These are phyloP conservation scores for Caenorhabditis auriculariae DNA, from an alignment of 2,888 invertebrate genomes.

Conservation along the genomic window DNA sequence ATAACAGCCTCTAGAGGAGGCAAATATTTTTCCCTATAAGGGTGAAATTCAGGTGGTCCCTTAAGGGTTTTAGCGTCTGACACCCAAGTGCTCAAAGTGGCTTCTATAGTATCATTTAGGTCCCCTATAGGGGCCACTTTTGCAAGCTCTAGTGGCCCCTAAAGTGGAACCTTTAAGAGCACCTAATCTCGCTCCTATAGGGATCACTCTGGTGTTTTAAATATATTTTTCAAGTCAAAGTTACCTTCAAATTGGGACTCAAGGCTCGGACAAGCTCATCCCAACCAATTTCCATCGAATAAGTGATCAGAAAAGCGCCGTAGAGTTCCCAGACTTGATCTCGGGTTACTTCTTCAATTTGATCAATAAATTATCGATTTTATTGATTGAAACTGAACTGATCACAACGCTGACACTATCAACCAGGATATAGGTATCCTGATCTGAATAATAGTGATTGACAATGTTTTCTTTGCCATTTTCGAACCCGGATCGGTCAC, in stretches of 20 bases:
- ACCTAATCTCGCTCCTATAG: too few species aligned
- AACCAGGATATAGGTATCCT: constrained; percentile 47
- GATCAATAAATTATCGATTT: not conserved
- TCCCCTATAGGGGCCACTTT: too few species aligned
- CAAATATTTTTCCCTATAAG: too few species aligned
- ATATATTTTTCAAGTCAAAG: not conserved
- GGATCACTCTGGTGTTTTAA: too few species aligned
- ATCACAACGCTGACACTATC: constrained; percentile 41
- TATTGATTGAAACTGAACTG: constrained; percentile 11
- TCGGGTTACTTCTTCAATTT: constrained; percentile 38
- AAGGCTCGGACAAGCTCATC: constrained; percentile 51
- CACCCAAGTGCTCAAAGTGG: too few species aligned
- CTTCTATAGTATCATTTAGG: too few species aligned
- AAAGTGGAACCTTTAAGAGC: too few species aligned
- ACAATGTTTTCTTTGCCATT: constrained; percentile 54
- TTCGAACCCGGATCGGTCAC: constrained; percentile 49
- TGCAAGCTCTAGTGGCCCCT: too few species aligned
- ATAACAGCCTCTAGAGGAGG: too few species aligned
- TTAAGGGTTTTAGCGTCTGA: too few species aligned
- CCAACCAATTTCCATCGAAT: constrained; percentile 58
- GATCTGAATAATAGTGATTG: constrained; percentile 52
- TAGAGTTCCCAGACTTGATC: constrained; percentile 57
- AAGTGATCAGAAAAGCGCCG: constrained; percentile 52
- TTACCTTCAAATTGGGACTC: constrained; percentile 52
- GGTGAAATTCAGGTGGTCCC: too few species aligned